These are phyloP conservation scores for Prunella himalayana DNA, from an alignment of 2,113 vertebrate genomes.

Conservation along the genomic window DNA sequence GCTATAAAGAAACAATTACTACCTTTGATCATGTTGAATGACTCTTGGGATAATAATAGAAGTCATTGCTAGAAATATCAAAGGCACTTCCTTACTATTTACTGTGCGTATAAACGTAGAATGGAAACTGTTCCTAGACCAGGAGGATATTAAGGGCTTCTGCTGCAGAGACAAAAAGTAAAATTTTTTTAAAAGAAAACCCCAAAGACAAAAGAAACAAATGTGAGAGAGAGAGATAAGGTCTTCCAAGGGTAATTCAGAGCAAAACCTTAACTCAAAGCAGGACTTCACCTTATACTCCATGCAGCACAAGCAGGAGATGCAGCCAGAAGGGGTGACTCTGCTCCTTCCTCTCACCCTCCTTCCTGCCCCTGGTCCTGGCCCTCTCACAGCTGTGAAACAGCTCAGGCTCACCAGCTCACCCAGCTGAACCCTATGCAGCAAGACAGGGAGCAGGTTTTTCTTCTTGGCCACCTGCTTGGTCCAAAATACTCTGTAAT, in stretches of 20 bases:
- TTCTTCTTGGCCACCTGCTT: background rate
- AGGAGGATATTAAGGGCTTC: background rate
- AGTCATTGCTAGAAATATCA: background rate
- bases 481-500: background rate
- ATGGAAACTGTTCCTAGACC: background rate
- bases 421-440: rapidly evolving
- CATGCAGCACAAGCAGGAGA: background rate
- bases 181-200: rapidly evolving
- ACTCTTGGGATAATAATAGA: background rate
- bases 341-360: background rate
- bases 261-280: background rate
- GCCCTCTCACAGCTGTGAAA: rapidly evolving
- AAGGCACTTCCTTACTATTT: background rate
- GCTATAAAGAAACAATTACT: background rate
- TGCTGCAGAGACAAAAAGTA: background rate
- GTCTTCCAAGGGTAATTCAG: background rate
- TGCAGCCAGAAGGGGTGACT: rapidly evolving
- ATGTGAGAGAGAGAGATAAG: background rate
- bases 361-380: background rate
- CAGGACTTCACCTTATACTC: background rate
- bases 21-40: background rate
- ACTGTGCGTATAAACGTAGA: background rate
- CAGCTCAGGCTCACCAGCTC: background rate
- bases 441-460: background rate
- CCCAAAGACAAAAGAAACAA: background rate